A percentile compares a stretch with the other conserved stretches of the same genome.
These are phyloP conservation scores for Nautilus pompilius DNA, from an alignment of 1,140 invertebrate species.

Conservation along the genomic window DNA sequence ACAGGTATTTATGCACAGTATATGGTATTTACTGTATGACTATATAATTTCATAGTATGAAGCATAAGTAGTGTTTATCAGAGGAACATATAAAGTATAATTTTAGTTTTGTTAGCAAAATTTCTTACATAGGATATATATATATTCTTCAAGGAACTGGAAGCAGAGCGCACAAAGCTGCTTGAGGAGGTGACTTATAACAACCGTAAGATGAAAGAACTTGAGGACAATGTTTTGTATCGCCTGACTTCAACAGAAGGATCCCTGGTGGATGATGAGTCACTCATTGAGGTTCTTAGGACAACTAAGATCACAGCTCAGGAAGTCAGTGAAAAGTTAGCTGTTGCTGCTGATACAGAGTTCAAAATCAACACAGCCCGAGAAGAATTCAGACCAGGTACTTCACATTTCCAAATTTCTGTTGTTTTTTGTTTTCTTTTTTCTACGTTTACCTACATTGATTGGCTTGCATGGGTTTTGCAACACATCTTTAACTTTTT, in stretches of 20 bases:
- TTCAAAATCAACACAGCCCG: conserved; percentile 90
- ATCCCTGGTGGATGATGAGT: conserved; percentile 93
- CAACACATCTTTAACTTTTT: too few species aligned
- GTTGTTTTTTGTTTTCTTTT: background rate
- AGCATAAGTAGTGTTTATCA: too few species aligned
- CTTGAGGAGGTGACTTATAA: conserved; percentile 95
- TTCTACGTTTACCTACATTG: background rate
- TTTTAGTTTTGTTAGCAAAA: too few species aligned
- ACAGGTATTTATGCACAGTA: conserved; percentile 48
- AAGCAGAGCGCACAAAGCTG: conserved; percentile 84
- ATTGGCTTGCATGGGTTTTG: background rate
- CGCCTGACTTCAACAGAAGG: conserved; percentile 88
- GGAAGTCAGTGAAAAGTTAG: conserved; percentile 91
- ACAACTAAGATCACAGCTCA: conserved; percentile 91
- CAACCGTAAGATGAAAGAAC: conserved; percentile 90
- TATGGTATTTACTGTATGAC: background rate
- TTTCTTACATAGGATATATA: too few species aligned
- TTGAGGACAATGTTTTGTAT: conserved; percentile 87
- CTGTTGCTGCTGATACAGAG: conserved; percentile 87
- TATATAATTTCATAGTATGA: too few species aligned
- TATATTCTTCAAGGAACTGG: conserved; percentile 69
- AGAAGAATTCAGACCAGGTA: conserved; percentile 84
- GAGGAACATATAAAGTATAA: too few species aligned
- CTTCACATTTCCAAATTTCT: background rate
- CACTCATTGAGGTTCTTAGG: conserved; percentile 85